Percentiles rank a stretch among this genome's conserved stretches.
Conservation (phyloP, 2,797 vertebrate species). For the Rhynchotus rufescens region DNA sequence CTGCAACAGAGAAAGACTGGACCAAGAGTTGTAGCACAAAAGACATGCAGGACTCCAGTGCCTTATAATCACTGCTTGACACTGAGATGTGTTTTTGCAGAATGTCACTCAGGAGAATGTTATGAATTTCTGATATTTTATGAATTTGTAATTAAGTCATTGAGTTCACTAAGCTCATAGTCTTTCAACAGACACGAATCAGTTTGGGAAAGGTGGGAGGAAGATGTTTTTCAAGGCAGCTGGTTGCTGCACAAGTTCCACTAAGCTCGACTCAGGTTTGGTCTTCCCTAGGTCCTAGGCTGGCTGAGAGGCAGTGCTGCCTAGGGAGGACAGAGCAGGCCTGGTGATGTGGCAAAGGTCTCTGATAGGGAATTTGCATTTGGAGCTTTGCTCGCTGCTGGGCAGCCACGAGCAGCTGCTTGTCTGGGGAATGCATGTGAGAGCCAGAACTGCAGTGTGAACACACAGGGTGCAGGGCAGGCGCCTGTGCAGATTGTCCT, state of each 20-base stretch:
- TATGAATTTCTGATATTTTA: background rate
- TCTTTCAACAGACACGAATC: background rate
- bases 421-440: background rate
- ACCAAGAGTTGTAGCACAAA: background rate
- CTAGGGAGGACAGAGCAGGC: background rate
- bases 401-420: background rate
- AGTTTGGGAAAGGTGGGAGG: background rate
- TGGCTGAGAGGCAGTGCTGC: background rate
- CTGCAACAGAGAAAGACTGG: background rate
- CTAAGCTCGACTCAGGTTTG: background rate
- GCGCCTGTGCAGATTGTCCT: background rate
- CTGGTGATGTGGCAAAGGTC: too few relatives aligned
- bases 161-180: background rate
- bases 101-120: background rate
- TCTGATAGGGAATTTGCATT: background rate
- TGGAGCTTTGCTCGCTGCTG: background rate
- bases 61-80: slow-evolving; percentile 15
- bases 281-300: background rate
- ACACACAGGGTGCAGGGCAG: fast-evolving
- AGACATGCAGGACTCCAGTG: background rate
- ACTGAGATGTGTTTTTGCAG: background rate
- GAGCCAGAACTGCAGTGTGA: fast-evolving
- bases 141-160: background rate
- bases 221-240: background rate
- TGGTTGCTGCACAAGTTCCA: background rate